A percentile compares a stretch with the other conserved stretches of the same genome.
Conservation (phyloP, 2,888 invertebrate genomes). For the Dicyrtoma fusca region DNA sequence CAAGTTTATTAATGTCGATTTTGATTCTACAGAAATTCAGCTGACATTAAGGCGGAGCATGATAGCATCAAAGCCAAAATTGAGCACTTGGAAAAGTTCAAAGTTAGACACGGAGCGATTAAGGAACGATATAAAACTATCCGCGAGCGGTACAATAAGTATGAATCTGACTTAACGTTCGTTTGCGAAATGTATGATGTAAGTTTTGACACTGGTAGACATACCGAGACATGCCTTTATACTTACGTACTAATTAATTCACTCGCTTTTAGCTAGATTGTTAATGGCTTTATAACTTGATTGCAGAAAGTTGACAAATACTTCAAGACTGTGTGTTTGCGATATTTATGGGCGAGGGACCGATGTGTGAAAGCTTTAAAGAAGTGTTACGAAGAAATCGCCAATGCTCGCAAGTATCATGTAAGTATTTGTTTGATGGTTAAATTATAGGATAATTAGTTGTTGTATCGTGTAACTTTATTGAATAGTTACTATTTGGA, state of each 20-base stretch:
- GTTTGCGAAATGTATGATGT: slow-evolving; percentile 8
- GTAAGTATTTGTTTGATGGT: slow-evolving; percentile 19
- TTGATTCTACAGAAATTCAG: slow-evolving; percentile 1
- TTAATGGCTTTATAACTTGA: neutral
- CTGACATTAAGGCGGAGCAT: slow-evolving; percentile 19
- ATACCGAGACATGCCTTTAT: too few relatives aligned
- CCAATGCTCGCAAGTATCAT: slow-evolving; percentile 27
- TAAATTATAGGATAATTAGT: neutral
- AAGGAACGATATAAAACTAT: slow-evolving; percentile 17
- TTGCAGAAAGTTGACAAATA: slow-evolving; percentile 18
- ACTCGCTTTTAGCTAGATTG: too few relatives aligned
- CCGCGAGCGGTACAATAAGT: slow-evolving; percentile 11
- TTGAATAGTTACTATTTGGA: neutral
- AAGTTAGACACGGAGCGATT: slow-evolving; percentile 3
- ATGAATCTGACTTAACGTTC: neutral
- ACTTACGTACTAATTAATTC: neutral
- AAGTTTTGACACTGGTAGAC: neutral
- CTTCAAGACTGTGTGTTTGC: slow-evolving; percentile 8
- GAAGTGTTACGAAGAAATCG: slow-evolving; percentile 26
- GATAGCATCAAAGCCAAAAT: slow-evolving; percentile 6
- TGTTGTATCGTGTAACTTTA: neutral
- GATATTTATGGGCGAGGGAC: slow-evolving; percentile 20
- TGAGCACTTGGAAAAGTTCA: slow-evolving; percentile 11
- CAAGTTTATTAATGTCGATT: too few relatives aligned
- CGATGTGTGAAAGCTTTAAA: slow-evolving; percentile 15